Evolutionary conservation across 2,888 invertebrate genomes (phyloP).

Genomic region (Pseudococcus longispinus): DNA sequence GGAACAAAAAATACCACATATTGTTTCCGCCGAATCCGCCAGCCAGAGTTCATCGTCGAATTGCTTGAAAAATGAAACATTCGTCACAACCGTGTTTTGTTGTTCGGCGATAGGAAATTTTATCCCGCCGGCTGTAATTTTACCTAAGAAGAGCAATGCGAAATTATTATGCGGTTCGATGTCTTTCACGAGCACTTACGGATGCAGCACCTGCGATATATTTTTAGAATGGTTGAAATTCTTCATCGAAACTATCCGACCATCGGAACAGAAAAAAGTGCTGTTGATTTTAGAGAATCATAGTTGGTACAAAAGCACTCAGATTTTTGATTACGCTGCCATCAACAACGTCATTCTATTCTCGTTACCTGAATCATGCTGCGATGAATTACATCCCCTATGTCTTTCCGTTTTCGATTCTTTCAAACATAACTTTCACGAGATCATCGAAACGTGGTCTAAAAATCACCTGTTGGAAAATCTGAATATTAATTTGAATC

Average conservation of each 20-base stretch:
- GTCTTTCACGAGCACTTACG: background rate
- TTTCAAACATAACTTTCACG: conserved; percentile 57
- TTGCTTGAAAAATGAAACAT: background rate
- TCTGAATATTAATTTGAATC: background rate
- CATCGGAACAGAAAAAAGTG: conserved; percentile 19
- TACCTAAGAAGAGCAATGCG: background rate
- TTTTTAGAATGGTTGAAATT: conserved; percentile 45
- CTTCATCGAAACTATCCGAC: conserved; percentile 27
- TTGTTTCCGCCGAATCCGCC: background rate
- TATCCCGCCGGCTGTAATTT: background rate
- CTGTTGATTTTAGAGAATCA: conserved; percentile 29
- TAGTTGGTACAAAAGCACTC: background rate
- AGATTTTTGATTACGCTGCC: conserved; percentile 28
- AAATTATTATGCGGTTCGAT: background rate
- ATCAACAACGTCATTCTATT: conserved; percentile 49
- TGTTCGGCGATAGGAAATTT: background rate
- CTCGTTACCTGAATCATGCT: conserved; percentile 53
- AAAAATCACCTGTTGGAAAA: background rate
- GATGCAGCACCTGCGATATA: background rate
- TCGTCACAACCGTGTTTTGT: background rate
- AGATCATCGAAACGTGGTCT: conserved; percentile 55
- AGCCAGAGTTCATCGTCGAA: background rate
- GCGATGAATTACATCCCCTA: conserved; percentile 57
- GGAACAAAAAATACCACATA: background rate
- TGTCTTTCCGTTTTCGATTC: conserved; percentile 55